These are phyloP conservation scores for Ennomos fuscantarius DNA, from an alignment of 2,888 invertebrate species.

Conservation along the genomic window DNA sequence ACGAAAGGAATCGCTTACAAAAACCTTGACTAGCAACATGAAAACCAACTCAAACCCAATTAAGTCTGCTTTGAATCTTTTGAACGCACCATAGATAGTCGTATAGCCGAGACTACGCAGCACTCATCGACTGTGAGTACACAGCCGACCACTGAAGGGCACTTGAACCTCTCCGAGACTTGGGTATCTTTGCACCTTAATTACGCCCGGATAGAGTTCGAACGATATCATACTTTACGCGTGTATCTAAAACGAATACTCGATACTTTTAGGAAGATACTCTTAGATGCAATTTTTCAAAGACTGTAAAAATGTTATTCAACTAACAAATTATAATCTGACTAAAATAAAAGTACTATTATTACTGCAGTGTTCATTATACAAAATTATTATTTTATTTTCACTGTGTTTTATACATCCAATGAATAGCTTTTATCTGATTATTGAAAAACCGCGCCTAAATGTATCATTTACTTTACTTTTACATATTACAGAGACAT, in stretches of 20 bases:
- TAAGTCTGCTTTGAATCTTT: constrained; percentile 77
- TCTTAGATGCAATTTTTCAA: too few relatives aligned
- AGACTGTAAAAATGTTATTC: too few relatives aligned
- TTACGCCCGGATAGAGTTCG: constrained; percentile 72
- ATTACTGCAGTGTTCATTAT: too few relatives aligned
- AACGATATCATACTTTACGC: constrained; percentile 10
- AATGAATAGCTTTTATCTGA: too few relatives aligned
- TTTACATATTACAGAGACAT: too few relatives aligned
- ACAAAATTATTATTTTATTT: too few relatives aligned
- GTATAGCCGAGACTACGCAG: constrained; percentile 72
- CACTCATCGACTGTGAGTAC: constrained; percentile 76
- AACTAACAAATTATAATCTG: too few relatives aligned
- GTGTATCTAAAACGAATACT: too few relatives aligned
- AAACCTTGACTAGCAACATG: constrained; percentile 48
- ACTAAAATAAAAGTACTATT: too few relatives aligned
- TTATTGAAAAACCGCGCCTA: too few relatives aligned
- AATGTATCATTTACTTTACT: too few relatives aligned
- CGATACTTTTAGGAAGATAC: background rate
- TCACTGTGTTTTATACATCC: too few relatives aligned
- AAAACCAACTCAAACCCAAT: constrained; percentile 64
- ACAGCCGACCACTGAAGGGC: constrained; percentile 73
- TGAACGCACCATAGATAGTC: constrained; percentile 66
- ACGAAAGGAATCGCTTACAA: constrained; percentile 39
- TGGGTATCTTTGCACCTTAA: constrained; percentile 84
- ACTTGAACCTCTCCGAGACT: constrained; percentile 74